These are phyloP conservation scores for Nemopilema nomurai DNA, from an alignment of 30 jellyfish, hydroid and myxozoan genomes.

Conservation along the genomic window DNA sequence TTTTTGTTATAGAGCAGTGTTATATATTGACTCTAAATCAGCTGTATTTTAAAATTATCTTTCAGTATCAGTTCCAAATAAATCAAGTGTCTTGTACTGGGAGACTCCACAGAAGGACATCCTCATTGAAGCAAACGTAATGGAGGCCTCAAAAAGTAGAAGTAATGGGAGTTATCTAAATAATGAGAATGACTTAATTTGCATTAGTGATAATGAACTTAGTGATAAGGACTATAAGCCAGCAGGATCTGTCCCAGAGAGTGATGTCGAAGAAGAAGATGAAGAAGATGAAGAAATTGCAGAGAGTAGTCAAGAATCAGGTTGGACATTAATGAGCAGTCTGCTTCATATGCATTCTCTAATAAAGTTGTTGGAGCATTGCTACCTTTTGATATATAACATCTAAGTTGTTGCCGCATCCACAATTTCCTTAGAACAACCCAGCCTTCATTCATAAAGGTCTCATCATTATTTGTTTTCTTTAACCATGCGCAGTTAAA, in stretches of 20 bases:
- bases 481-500: too few species aligned
- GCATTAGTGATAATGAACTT: not conserved
- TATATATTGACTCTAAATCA: not conserved
- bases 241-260: slow-evolving; percentile 6
- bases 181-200: not conserved
- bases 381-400: too few species aligned
- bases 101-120: slow-evolving; percentile 6
- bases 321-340: too few species aligned
- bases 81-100: not conserved
- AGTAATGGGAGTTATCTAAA: not conserved
- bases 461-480: too few species aligned
- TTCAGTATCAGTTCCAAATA: not conserved
- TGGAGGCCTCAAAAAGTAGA: not conserved
- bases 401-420: too few species aligned
- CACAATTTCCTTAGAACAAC: too few species aligned
- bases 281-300: too few species aligned
- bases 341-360: not conserved
- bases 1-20: too few species aligned
- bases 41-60: too few species aligned
- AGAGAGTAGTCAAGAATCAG: not conserved
- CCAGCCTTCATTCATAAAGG: too few species aligned
- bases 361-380: too few species aligned
- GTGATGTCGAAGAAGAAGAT: slow-evolving; percentile 2
- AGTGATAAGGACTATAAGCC: not conserved
- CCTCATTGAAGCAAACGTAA: not conserved